Evolutionary conservation across 1,140 invertebrate genomes (phyloP), one percentile per base, ranked within the genome.

Genomic region (Heliconius nattereri): DNA sequence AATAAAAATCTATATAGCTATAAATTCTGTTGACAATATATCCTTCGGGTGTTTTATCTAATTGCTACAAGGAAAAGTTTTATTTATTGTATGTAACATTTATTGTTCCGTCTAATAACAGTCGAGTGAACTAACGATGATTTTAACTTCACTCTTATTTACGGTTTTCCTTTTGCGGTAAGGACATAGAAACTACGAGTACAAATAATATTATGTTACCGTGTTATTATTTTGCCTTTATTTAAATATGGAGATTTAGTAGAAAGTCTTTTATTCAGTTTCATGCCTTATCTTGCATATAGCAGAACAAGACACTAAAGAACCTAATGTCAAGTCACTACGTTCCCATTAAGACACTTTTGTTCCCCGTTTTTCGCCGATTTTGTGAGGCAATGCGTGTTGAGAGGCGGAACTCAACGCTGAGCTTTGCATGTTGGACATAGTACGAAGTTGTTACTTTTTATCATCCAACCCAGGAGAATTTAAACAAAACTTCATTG

Each of bases 1-100:
- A 76, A 45, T 76, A 76, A 66, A 70, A 76, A 76, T 29, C 1
- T 70, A 76, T 70, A 16, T 45, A 74, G 60, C 23, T 26, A 66
- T 66, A 66, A 66, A 66, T 66, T 66, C 0, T 16, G 60, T 66
- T 29, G 60, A 66, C 60, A 66, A 29, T 26, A 23, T 29, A 29
- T 66, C 60, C 60, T 66, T 16, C 11, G 26, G 23, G 2, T 3
- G 20, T 37, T 40, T 32, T 13, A 52, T 52, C n/a, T 74, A 52
- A 74, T 52, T 73, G 72, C 72, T 73, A 73, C 72, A 72, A 72
- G 71, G 71, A 29, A 66, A 66, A 66, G 23, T 66, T 26, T 66
- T 23, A 66, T 66, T 66, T 26, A 66, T 66, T 66, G 23, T 66
- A n/a, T 66, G n/a, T 66, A 29, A 26, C 13, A 66, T 29, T 66